phyloP scores from a whole-genome alignment of 2,113 vertebrate genomes.

The Psettodes erumei region DNA sequence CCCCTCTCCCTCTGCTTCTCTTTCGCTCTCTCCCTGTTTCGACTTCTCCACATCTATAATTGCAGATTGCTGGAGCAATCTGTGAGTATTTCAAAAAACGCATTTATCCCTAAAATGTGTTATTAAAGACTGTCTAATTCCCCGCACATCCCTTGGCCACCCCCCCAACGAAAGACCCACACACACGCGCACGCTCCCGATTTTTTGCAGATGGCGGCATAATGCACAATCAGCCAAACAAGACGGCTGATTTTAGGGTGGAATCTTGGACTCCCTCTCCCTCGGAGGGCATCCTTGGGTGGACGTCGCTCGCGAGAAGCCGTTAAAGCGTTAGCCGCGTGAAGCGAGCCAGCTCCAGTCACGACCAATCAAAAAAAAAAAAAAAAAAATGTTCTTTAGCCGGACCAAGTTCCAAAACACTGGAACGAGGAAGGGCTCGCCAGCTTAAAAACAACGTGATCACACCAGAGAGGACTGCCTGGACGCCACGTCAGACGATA shows the following conservation, averaged over 20 bases:
- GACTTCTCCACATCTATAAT: conserved; percentile 78
- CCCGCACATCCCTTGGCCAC: conserved; percentile 57
- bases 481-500: conserved; percentile 15
- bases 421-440: conserved; percentile 15
- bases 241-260: conserved; percentile 80
- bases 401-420: conserved; percentile 42
- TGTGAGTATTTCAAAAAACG: conserved; percentile 82
- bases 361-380: conserved; percentile 63
- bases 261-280: conserved; percentile 69
- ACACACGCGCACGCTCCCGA: conserved; percentile 37
- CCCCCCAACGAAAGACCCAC: conserved; percentile 37
- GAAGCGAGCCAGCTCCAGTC: conserved; percentile 57
- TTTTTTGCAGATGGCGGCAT: conserved; percentile 81
- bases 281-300: conserved; percentile 72
- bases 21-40: conserved; percentile 59
- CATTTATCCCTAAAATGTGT: conserved; percentile 82
- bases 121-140: conserved; percentile 81
- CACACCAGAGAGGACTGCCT: conserved; percentile 9
- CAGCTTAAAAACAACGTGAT: conserved; percentile 30
- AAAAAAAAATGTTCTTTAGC: no score
- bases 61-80: conserved; percentile 83
- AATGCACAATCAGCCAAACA: conserved; percentile 85
- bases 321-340: conserved; percentile 75
- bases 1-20: conserved; percentile 66
- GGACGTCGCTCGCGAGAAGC: conserved; percentile 74